A percentile compares a stretch with the other conserved stretches of the same genome.
Conservation (phyloP, 2,797 vertebrate genomes). For the Adrianichthys oophorus region DNA sequence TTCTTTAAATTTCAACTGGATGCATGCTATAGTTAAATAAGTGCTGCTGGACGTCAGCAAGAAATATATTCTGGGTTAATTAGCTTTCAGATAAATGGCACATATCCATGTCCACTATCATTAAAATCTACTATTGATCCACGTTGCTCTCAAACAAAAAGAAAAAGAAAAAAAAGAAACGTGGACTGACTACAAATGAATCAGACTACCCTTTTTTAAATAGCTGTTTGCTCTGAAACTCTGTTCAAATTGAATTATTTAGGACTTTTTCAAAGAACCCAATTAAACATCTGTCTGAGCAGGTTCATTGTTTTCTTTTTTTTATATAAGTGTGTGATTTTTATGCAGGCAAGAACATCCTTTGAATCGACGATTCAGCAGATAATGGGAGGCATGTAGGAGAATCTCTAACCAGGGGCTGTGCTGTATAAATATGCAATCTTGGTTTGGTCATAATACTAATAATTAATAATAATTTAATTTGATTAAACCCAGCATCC, state of each 20-base stretch:
- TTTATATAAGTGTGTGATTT: constrained; percentile 6
- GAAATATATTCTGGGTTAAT: not conserved
- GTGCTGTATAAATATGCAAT: constrained; percentile 6
- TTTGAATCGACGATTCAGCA: constrained; percentile 13
- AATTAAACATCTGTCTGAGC: constrained; percentile 5
- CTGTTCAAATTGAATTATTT: constrained; percentile 11
- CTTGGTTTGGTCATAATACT: constrained; percentile 16
- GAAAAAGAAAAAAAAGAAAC: not conserved
- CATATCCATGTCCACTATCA: constrained; percentile 2
- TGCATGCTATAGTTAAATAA: not conserved
- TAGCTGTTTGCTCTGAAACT: not conserved
- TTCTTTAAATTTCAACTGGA: no score
- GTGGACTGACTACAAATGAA: not conserved
- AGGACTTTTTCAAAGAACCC: constrained; percentile 1
- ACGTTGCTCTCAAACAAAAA: not conserved
- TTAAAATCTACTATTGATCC: not conserved
- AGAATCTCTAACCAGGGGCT: constrained; percentile 2
- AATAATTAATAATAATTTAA: no score
- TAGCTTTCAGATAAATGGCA: constrained; percentile 11
- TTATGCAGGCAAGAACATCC: constrained; percentile 15
- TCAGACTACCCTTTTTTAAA: not conserved
- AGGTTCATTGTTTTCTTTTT: constrained; percentile 10
- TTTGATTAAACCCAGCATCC: constrained; percentile 40
- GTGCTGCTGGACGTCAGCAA: not conserved
- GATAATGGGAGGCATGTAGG: constrained; percentile 3